phyloP scores from a whole-genome alignment of 1,140 invertebrate genomes.

The Pachyrhynchus sulphureomaculatus region DNA sequence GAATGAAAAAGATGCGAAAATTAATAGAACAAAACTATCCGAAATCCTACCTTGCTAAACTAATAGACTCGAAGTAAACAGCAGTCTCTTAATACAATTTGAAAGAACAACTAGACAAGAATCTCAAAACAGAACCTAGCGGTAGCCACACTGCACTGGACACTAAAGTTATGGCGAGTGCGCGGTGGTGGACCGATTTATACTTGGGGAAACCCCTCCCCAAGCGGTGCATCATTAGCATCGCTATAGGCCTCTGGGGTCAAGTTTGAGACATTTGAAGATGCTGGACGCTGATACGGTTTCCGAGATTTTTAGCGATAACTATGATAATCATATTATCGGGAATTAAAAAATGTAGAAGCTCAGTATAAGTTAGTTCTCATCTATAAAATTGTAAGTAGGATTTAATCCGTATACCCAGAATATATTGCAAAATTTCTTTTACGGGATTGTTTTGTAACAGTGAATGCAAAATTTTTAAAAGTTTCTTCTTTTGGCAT shows the following conservation, averaged over 20 bases:
- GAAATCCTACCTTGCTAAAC: slow-evolving; percentile 1
- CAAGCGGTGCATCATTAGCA: slow-evolving; percentile 21
- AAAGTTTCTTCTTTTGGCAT: no score
- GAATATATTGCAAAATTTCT: no score
- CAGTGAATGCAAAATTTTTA: no score
- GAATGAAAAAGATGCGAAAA: no score
- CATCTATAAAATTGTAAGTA: no score
- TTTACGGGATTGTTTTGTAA: no score
- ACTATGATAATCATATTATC: no score
- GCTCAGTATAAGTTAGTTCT: no score
- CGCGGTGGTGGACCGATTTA: slow-evolving; percentile 30
- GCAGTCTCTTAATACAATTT: background rate
- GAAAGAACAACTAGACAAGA: slow-evolving; percentile 6
- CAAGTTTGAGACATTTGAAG: slow-evolving; percentile 19
- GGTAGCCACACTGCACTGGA: slow-evolving; percentile 35
- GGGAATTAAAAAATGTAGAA: no score
- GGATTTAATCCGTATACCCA: no score
- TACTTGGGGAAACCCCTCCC: slow-evolving; percentile 30
- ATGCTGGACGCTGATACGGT: background rate
- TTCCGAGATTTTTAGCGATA: background rate
- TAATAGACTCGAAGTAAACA: background rate
- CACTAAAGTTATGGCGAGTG: slow-evolving; percentile 34
- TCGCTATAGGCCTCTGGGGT: slow-evolving; percentile 9
- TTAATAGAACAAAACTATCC: no score
- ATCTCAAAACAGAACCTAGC: slow-evolving; percentile 20